Conservation (phyloP, 2,797 vertebrate species). For the Lutjanus campechanus region DNA sequence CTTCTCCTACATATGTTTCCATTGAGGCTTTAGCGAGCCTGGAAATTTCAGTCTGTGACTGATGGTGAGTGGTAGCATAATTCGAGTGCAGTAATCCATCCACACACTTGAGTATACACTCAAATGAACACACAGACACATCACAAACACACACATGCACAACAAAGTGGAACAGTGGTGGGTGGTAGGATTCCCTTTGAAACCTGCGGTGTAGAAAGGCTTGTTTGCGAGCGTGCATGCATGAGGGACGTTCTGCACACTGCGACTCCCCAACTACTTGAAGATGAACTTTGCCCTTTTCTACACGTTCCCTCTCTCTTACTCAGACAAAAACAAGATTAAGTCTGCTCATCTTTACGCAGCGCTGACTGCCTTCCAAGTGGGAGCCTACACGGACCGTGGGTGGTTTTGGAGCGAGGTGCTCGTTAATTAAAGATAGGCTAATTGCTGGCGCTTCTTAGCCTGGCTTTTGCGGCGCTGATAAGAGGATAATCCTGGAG, state of each 20-base stretch:
- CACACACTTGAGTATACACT: constrained; percentile 55
- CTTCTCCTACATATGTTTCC: constrained; percentile 69
- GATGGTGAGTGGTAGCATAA: constrained; percentile 65
- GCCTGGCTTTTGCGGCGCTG: constrained; percentile 82
- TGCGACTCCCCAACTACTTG: constrained; percentile 71
- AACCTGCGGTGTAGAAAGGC: constrained; percentile 73
- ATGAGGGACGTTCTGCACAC: constrained; percentile 71
- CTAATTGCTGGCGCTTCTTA: constrained; percentile 88
- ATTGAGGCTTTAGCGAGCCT: constrained; percentile 56
- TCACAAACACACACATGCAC: constrained; percentile 55
- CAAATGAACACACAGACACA: constrained; percentile 58
- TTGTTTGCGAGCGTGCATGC: constrained; percentile 64
- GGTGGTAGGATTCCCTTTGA: constrained; percentile 87
- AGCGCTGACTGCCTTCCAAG: constrained; percentile 75
- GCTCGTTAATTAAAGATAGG: constrained; percentile 89
- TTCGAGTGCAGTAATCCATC: constrained; percentile 61
- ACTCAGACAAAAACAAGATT: constrained; percentile 81
- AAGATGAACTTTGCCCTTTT: constrained; percentile 81
- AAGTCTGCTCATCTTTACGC: constrained; percentile 74
- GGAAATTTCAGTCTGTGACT: constrained; percentile 68
- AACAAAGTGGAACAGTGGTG: constrained; percentile 84
- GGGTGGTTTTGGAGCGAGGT: constrained; percentile 84
- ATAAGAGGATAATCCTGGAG: constrained; percentile 89
- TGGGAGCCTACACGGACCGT: constrained; percentile 74
- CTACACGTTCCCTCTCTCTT: constrained; percentile 70